Evolutionary conservation across 2,797 vertebrate genomes (phyloP).

Genomic region (Peromyscus melanophrys): DNA sequence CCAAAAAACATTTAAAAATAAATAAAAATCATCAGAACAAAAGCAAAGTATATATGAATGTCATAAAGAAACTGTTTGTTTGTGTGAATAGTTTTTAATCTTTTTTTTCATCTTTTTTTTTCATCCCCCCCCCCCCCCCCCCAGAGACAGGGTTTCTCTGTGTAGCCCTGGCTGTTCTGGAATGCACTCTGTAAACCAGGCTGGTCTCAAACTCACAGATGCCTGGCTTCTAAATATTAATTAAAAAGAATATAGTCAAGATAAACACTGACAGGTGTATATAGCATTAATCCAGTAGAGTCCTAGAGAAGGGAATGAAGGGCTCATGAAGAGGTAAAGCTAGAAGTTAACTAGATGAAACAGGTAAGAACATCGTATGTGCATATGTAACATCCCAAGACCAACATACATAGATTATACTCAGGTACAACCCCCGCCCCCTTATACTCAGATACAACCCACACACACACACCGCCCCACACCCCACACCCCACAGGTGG

Average conservation of each 20-base stretch:
- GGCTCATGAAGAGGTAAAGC: not conserved
- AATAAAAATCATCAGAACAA: not conserved
- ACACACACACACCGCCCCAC: too few relatives aligned
- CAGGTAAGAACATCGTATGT: not conserved
- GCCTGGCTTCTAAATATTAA: not conserved
- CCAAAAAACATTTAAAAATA: not conserved
- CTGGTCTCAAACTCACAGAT: not conserved
- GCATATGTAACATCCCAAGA: not conserved
- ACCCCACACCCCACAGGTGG: not conserved
- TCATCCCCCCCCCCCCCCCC: too few relatives aligned
- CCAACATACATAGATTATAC: not conserved
- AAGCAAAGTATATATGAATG: not conserved
- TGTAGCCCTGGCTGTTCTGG: not conserved
- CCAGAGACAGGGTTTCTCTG: not conserved
- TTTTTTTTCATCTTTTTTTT: not conserved
- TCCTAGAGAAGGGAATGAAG: not conserved
- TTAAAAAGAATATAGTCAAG: not conserved
- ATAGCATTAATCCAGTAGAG: constrained; percentile 5
- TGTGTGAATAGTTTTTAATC: not conserved
- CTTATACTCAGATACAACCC: too few relatives aligned
- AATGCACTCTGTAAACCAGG: not conserved
- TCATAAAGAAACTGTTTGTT: not conserved
- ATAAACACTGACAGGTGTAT: not conserved
- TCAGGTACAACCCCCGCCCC: not conserved
- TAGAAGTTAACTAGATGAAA: not conserved